A percentile compares a stretch with the other conserved stretches of the same genome.
Evolutionary conservation across 2,113 vertebrate species (phyloP).

Genomic region (Myrmecobius fasciatus): DNA sequence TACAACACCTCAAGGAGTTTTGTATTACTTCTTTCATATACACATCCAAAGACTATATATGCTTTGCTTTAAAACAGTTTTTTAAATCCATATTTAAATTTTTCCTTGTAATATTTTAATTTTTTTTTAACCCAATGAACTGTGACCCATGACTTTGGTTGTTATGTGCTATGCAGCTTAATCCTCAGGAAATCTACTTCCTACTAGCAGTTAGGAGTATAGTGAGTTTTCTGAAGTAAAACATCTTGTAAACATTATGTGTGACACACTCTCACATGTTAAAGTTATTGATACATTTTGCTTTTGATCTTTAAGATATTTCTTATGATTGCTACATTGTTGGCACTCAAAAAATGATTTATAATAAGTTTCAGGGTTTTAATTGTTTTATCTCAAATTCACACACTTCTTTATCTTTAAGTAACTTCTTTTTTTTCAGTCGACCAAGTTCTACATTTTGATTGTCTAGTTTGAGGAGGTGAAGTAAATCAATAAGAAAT

Average conservation of each 20-base stretch:
- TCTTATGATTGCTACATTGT: not conserved
- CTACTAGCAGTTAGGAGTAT: constrained; percentile 18
- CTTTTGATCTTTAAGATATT: constrained; percentile 32
- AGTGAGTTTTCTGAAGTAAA: constrained; percentile 47
- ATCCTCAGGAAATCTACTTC: constrained; percentile 31
- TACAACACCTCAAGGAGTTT: not conserved
- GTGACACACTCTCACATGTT: constrained; percentile 14
- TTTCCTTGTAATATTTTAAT: constrained; percentile 7
- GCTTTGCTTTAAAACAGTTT: constrained; percentile 20
- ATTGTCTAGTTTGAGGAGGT: not conserved
- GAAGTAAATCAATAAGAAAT: constrained; percentile 1
- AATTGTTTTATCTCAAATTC: not conserved
- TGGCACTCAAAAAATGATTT: not conserved
- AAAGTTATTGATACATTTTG: not conserved
- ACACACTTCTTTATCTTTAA: constrained; percentile 3
- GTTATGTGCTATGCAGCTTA: not conserved
- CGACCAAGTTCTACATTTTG: constrained; percentile 14
- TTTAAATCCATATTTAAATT: not conserved
- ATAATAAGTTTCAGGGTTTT: constrained; percentile 23
- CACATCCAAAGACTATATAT: not conserved
- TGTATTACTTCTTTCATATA: constrained; percentile 3
- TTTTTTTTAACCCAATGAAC: not conserved
- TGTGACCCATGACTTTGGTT: not conserved
- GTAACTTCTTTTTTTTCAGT: not conserved
- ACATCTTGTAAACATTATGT: constrained; percentile 33